These are phyloP conservation scores for Triplophysa rosa DNA, from an alignment of 2,113 vertebrate species.

Conservation along the genomic window DNA sequence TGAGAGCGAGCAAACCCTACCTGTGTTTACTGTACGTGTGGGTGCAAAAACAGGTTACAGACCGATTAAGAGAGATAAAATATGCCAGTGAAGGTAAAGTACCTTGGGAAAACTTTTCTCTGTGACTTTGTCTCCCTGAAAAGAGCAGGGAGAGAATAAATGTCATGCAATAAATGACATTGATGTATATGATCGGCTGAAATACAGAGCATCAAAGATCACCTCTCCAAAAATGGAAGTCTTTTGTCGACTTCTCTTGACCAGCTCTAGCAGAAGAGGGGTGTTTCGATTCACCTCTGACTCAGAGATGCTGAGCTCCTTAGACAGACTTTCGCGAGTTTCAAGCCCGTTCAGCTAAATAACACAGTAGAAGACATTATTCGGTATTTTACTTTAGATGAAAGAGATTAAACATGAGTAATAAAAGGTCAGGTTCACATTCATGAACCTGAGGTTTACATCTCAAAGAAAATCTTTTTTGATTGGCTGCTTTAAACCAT, in stretches of 20 bases:
- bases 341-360: slow-evolving; percentile 81
- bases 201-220: slow-evolving; percentile 49
- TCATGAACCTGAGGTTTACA: background rate
- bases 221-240: slow-evolving; percentile 67
- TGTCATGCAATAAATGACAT: background rate
- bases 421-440: background rate
- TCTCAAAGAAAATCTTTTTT: background rate
- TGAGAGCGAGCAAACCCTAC: slow-evolving; percentile 1
- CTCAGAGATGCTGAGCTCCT: slow-evolving; percentile 82
- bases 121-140: slow-evolving; percentile 54
- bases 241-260: slow-evolving; percentile 76
- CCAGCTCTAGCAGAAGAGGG: slow-evolving; percentile 84
- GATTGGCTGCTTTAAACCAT: background rate
- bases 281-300: slow-evolving; percentile 74
- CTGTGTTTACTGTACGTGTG: slow-evolving; percentile 43
- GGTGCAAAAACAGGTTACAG: slow-evolving; percentile 41
- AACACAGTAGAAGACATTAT: background rate
- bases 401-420: background rate
- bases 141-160: background rate
- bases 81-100: slow-evolving; percentile 16
- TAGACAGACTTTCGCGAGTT: slow-evolving; percentile 80
- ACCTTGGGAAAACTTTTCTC: slow-evolving; percentile 59
- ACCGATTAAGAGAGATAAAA: slow-evolving; percentile 1
- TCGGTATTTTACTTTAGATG: background rate
- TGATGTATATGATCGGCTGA: background rate